Conservation (phyloP, 2,113 vertebrate genomes). For the Otolemur garnettii region DNA sequence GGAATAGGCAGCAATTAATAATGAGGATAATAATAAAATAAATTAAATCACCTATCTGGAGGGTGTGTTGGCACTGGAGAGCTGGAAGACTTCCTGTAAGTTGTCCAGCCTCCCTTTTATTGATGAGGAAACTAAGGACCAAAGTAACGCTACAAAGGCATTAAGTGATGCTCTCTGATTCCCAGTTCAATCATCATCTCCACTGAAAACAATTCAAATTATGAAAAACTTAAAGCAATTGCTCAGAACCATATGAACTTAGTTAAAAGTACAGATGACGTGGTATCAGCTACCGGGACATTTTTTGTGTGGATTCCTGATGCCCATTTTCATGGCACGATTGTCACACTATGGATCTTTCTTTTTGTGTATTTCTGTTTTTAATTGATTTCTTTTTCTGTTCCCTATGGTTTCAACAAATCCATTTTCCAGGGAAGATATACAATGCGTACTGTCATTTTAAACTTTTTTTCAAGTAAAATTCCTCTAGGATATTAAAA, state of each 20-base stretch:
- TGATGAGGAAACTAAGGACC: neutral
- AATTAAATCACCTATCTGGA: neutral
- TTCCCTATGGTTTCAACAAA: constrained; percentile 84
- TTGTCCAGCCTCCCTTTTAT: neutral
- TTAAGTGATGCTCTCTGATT: neutral
- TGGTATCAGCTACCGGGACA: neutral
- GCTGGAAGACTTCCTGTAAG: neutral
- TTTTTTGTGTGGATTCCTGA: neutral
- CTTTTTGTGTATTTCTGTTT: constrained; percentile 82
- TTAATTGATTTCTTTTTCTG: constrained; percentile 83
- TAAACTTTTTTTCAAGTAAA: constrained; percentile 51
- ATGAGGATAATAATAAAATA: neutral
- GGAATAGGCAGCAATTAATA: neutral
- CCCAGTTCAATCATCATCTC: neutral
- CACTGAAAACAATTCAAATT: constrained; percentile 14
- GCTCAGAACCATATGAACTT: neutral
- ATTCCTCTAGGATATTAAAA: constrained; percentile 36
- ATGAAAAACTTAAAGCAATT: constrained; percentile 3
- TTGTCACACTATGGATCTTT: neutral
- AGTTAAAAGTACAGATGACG: neutral
- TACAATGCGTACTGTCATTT: constrained; percentile 6
- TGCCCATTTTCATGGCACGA: neutral
- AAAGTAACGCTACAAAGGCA: neutral
- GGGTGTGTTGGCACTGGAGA: neutral
- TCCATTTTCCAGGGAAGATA: constrained; percentile 45